These are phyloP conservation scores for Magallana gigas DNA, from an alignment of 1,140 invertebrate species.

Conservation along the genomic window DNA sequence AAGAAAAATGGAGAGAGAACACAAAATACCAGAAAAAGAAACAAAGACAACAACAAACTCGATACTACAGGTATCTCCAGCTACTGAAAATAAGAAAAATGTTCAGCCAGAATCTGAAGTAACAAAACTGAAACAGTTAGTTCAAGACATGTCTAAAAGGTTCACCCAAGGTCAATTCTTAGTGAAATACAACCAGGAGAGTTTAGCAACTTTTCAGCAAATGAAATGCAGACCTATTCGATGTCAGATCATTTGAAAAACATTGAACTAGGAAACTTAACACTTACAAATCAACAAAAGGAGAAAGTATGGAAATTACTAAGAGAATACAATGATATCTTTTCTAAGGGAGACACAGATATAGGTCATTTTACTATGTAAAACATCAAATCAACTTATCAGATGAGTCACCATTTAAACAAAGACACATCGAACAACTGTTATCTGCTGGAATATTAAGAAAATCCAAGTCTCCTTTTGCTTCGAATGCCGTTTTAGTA, in stretches of 20 bases:
- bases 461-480: too few relatives aligned
- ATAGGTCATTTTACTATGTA: not conserved
- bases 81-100: not conserved
- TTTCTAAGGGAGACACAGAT: constrained; percentile 1
- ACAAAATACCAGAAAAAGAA: not conserved
- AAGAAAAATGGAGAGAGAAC: constrained; percentile 27
- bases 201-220: not conserved
- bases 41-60: not conserved
- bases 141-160: not conserved
- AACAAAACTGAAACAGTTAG: not conserved
- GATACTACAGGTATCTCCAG: not conserved
- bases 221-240: not conserved
- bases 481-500: too few relatives aligned
- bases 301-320: not conserved
- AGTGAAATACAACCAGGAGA: constrained; percentile 30
- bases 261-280: not conserved
- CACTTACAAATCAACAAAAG: not conserved
- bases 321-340: not conserved
- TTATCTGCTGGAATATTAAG: too few relatives aligned
- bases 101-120: not conserved
- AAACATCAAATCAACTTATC: not conserved
- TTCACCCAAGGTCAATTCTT: not conserved
- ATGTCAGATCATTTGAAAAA: not conserved
- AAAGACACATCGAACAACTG: not conserved
- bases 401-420: not conserved